A percentile compares a stretch with the other conserved stretches of the same genome.
Conservation (phyloP, 2,888 invertebrate genomes). For the Cyclophora albipunctata region DNA sequence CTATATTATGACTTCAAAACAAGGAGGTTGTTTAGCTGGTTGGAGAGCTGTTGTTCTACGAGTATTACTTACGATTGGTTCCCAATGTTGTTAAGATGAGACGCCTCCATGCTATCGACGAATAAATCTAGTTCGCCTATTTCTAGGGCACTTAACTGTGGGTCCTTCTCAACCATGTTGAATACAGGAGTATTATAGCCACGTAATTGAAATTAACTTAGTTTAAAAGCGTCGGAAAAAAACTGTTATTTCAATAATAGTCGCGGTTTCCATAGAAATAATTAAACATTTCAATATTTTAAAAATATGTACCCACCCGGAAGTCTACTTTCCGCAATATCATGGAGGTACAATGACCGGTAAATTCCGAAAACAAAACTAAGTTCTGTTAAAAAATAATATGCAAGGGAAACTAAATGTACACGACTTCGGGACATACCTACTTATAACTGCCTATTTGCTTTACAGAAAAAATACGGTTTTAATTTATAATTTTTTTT, state of each 20-base stretch:
- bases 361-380: too few relatives aligned
- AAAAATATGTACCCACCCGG: slow-evolving; percentile 6
- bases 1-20: too few relatives aligned
- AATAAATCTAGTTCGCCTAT: slow-evolving; percentile 84
- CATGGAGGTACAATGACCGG: too few relatives aligned
- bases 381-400: too few relatives aligned
- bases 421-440: too few relatives aligned
- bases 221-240: too few relatives aligned
- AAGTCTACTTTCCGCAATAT: not conserved
- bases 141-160: slow-evolving; percentile 70
- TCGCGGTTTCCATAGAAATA: too few relatives aligned
- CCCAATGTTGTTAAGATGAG: slow-evolving; percentile 81
- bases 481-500: too few relatives aligned
- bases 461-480: too few relatives aligned
- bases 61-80: slow-evolving; percentile 53
- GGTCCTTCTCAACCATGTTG: slow-evolving; percentile 69
- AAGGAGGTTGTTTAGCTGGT: not conserved
- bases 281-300: slow-evolving; percentile 19
- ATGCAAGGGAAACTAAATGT: too few relatives aligned
- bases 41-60: not conserved
- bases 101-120: slow-evolving; percentile 81
- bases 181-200: not conserved
- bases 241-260: too few relatives aligned
- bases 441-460: too few relatives aligned
- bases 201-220: not conserved